phyloP scores from a whole-genome alignment of 2,888 invertebrate genomes.

The Temnothorax rugatulus region DNA sequence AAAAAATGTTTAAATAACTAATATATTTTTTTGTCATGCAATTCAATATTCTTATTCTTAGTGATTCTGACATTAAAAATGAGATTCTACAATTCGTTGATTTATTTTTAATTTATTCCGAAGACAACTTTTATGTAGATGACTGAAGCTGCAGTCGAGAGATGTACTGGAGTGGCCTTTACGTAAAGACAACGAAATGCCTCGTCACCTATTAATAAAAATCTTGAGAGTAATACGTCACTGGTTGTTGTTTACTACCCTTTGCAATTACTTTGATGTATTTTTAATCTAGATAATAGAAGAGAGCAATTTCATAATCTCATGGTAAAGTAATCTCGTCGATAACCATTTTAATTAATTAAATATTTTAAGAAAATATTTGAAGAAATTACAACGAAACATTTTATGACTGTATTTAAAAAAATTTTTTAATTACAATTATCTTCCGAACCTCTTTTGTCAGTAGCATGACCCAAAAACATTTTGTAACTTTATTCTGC shows the following conservation, averaged over 20 bases:
- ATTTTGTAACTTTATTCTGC: not conserved
- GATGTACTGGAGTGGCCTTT: constrained; percentile 21
- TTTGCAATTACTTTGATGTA: constrained; percentile 49
- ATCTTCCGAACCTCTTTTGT: not conserved
- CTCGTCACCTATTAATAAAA: constrained; percentile 46
- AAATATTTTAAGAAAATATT: constrained; percentile 9
- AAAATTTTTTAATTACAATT: not conserved
- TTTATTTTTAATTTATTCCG: constrained; percentile 25
- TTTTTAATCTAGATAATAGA: constrained; percentile 35
- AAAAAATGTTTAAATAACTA: not conserved
- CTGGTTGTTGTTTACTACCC: constrained; percentile 24
- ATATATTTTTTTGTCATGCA: not conserved
- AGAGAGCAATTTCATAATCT: constrained; percentile 17
- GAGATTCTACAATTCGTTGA: not conserved
- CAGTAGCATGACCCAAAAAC: not conserved
- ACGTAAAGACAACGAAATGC: constrained; percentile 9
- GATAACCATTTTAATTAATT: constrained; percentile 18
- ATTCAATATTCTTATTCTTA: no score
- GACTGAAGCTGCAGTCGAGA: not conserved
- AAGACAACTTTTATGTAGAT: not conserved
- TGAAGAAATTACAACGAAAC: not conserved
- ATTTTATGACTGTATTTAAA: not conserved
- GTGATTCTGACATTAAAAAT: not conserved
- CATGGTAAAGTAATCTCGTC: not conserved
- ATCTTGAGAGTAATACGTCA: constrained; percentile 30